Conservation (phyloP, 1,140 invertebrate species). For the Drepana arcuata region DNA sequence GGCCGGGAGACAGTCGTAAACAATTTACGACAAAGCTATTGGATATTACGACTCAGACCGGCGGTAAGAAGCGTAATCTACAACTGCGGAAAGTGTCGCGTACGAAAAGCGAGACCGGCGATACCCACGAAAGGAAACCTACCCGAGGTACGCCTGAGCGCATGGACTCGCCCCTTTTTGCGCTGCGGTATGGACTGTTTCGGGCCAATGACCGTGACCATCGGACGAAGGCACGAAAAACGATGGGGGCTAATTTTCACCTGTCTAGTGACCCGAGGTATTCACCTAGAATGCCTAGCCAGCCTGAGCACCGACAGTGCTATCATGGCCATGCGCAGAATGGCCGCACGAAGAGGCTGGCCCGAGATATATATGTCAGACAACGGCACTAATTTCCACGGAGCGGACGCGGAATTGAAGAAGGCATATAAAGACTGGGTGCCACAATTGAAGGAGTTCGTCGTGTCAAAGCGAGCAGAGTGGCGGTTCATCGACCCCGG, state of each 20-base stretch:
- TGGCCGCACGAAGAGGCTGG: not conserved
- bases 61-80: not conserved
- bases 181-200: not conserved
- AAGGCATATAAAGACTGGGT: not conserved
- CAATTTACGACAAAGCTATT: not conserved
- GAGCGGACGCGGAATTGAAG: not conserved
- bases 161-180: not conserved
- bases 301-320: not conserved
- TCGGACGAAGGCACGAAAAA: not conserved
- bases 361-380: not conserved
- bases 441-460: not conserved
- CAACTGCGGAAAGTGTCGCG: not conserved
- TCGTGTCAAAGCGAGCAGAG: not conserved
- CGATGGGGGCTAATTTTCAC: not conserved
- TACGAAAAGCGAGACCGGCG: not conserved
- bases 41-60: not conserved
- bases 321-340: not conserved
- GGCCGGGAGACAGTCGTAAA: not conserved
- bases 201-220: not conserved
- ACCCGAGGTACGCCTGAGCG: not conserved
- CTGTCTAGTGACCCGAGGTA: not conserved
- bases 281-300: not conserved
- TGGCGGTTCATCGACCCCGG: not conserved
- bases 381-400: not conserved
- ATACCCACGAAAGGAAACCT: not conserved